A percentile compares a stretch with the other conserved stretches of the same genome.
These are phyloP conservation scores for Branchipolynoe longqiensis DNA, from an alignment of 2,888 invertebrate species.

Conservation along the genomic window DNA sequence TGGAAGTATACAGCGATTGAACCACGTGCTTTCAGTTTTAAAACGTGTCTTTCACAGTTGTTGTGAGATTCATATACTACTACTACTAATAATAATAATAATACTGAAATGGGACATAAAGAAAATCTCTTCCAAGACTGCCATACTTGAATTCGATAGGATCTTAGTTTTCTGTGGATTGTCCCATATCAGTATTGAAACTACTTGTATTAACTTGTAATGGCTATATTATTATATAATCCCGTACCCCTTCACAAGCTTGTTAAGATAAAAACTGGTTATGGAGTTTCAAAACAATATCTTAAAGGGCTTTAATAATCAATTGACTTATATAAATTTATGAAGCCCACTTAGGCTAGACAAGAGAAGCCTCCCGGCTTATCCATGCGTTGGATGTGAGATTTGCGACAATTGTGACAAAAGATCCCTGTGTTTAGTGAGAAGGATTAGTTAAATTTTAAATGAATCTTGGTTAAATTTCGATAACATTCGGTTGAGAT, in stretches of 20 bases:
- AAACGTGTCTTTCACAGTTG: conserved; percentile 27
- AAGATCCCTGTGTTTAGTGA: too few species aligned
- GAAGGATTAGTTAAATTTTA: too few species aligned
- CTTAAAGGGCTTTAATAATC: conserved; percentile 28
- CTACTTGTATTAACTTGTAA: not conserved
- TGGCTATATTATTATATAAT: not conserved
- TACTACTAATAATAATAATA: too few species aligned
- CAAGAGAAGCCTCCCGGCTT: too few species aligned
- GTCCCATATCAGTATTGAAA: conserved; percentile 13
- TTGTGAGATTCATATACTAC: not conserved
- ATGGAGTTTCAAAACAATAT: not conserved
- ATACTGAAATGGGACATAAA: conserved; percentile 35
- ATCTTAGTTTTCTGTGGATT: not conserved
- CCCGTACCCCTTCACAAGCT: not conserved
- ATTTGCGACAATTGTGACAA: too few species aligned
- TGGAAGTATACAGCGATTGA: conserved; percentile 21
- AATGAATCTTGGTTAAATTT: too few species aligned
- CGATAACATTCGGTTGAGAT: too few species aligned
- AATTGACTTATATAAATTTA: conserved; percentile 35
- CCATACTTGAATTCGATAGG: conserved; percentile 29
- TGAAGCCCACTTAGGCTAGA: too few species aligned
- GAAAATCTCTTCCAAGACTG: conserved; percentile 49
- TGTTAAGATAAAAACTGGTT: conserved; percentile 18
- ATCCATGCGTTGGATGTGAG: too few species aligned
- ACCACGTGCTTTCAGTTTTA: conserved; percentile 47